These are phyloP conservation scores for Drosophila austrosaltans DNA, from an alignment of 2,888 invertebrate species.

Conservation along the genomic window DNA sequence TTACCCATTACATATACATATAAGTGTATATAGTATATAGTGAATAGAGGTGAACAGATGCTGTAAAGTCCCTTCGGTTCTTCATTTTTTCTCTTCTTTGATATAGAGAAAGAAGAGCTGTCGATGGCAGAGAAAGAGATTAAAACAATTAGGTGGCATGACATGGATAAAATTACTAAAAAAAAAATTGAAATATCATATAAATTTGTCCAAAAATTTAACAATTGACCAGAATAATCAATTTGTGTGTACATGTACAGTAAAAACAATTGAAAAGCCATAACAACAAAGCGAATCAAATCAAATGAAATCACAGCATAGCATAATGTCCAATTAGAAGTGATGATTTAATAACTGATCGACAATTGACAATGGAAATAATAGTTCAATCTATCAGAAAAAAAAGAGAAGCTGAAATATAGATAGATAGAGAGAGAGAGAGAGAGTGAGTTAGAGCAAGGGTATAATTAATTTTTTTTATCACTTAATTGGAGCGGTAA, in stretches of 20 bases:
- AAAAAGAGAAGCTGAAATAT: not conserved
- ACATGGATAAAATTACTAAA: slow-evolving; percentile 60
- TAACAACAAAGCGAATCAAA: slow-evolving; percentile 29
- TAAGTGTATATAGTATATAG: not conserved
- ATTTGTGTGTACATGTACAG: not conserved
- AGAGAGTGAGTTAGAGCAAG: not conserved
- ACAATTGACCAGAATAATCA: not conserved
- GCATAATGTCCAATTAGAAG: slow-evolving; percentile 5
- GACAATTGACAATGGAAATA: not conserved
- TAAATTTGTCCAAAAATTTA: slow-evolving; percentile 2
- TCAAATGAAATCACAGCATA: slow-evolving; percentile 32
- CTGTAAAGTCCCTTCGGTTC: too few relatives aligned
- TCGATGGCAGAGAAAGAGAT: slow-evolving; percentile 9
- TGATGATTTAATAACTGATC: slow-evolving; percentile 9
- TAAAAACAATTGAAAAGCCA: slow-evolving; percentile 9
- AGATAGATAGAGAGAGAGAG: not conserved
- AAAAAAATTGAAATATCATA: not conserved
- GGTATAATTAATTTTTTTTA: not conserved
- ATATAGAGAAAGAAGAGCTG: not conserved
- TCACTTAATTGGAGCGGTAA: not conserved
- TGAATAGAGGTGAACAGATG: not conserved
- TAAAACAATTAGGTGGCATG: slow-evolving; percentile 69
- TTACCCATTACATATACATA: not conserved
- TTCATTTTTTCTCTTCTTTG: too few relatives aligned
- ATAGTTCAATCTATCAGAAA: not conserved